Evolutionary conservation across 2,888 invertebrate species (phyloP), one percentile per base, ranked within the genome.

Genomic region (Acanthosepion esculentum): DNA sequence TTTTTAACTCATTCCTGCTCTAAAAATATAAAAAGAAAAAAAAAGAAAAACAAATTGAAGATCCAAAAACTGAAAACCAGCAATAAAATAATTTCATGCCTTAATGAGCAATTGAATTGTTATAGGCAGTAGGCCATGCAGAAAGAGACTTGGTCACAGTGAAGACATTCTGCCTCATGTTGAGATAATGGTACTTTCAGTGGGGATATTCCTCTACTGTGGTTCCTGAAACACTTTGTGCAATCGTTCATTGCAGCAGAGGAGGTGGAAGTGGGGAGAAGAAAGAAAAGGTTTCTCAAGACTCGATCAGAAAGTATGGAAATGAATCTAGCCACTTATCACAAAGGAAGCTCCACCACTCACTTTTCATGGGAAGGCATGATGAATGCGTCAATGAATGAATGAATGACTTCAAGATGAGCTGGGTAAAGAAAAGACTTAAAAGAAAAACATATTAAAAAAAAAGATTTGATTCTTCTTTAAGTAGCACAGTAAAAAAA

Each of bases 321-420:
- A 59, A 78, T 78, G 78, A 78, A 78, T n/a, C 78, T 78, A 78
- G n/a, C 78, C 78, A 78, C 78, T 78, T 78, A 78, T 78, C 78
- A 78, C 78, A 78, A 78, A 78, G 33, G 78, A 78, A 78, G 33
- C 78, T 78, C 78, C n/a, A 23, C 78, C 78, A 78, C 78, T n/a
- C 78, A 78, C n/a, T 78, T 78, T n/a, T 78, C n/a, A 33, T 78
- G 15, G n/a, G 5, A 78, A n/a, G 33, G 33, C 33, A 33, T 33
- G 18, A 3, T n/a, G 33, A 78, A 78, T 78, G 78, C n/a, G 78
- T 78, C 78, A 78, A n/a, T 78, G 78, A 78, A 78, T 78, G 78
- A 78, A 78, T 78, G 78, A 78, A n/a, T 78, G 78, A 78, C 78
- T 78, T 78, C 78, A 78, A 78, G 78, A 78, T 33, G 33, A 78